Evolutionary conservation across 2,113 vertebrate species (phyloP), one percentile per base, ranked within the genome.

Genomic region (Pterocles orientalis): DNA sequence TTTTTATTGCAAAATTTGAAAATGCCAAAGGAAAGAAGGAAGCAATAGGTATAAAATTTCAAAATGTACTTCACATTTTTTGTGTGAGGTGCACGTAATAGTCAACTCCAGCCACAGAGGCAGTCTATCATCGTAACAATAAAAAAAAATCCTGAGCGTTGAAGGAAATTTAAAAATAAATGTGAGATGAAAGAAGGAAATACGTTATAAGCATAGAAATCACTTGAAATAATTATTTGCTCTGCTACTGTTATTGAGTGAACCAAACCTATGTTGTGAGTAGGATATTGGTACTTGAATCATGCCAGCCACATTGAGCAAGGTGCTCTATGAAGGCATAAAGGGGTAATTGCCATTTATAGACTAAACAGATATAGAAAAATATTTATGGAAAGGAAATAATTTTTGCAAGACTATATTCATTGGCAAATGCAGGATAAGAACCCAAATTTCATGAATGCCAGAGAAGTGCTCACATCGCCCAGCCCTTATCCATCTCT

Each of bases 301-400:
- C 23, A 31, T 1, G 6, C 14, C 51, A 31, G 7, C 3, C 10
- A 76, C n/a, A 21, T 4, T 15, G 28, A 19, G 8, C 25, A 62
- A 53, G 17, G 10, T 54, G 5, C 39, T 36, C 7, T 7, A 36
- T 9, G 15, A 61, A 69, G 1, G 0, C 5, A 54, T 12, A 54
- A 80, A 61, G 62, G 9, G 2, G 1, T 1, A 66, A 57, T 31
- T 77, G 7, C 9, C 25, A 57, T 82, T 66, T 65, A n/a, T 12
- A 45, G 2, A 14, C 66, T 34, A 57, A 14, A 31, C 9, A 18
- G 5, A 36, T 58, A 34, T 7, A 53, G 25, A 56, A 75, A 70
- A 2, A 25, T 33, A 60, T 23, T 39, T 58, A 45, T 28, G 12
- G 29, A 70, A 58, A 88, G 6, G 20, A 88, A 72, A 21, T 8